Evolutionary conservation across 2,888 invertebrate genomes (phyloP), one percentile per base, ranked within the genome.

Genomic region (Marronus borbonicus): DNA sequence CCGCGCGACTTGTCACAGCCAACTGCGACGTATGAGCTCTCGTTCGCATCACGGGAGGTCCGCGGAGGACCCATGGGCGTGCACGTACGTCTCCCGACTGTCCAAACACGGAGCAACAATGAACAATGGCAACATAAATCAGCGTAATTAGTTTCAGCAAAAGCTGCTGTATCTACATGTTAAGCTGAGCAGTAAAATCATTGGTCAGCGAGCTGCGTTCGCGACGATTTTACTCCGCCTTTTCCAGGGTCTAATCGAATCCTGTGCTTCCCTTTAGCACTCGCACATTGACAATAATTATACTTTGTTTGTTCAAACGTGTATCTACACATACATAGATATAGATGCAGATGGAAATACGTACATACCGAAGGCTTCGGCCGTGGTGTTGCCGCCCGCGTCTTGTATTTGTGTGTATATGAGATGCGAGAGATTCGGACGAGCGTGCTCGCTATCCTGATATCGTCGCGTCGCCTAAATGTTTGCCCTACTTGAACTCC

Each of bases 41-140:
- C 55, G 58, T 36, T 55, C 76, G 78, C 80, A 78, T 78, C 78
- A 77, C 80, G 80, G 82, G 83, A 81, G 81, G 83, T 76, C 78
- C 80, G 80, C 80, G 80, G 78, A 79, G 80, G 81, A 80, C 79
- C 80, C 84, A 84, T 86, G 86, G 88, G 88, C 87, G 88, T 87
- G 86, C 87, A 87, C 88, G 85, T 86, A 86, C 85, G 86, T 87
- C 86, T 86, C 86, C 84, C 82, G 86, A 85, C 88, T 89, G 87
- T 88, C 88, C 88, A 87, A 89, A 89, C 90, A 90, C 90, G 90
- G 90, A 90, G 88, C 92, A 93, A 94, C 94, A 94, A 94, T 94
- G 94, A 93, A 95, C 95, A 95, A 95, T 95, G 94, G 95, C 91
- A 90, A 93, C 94, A 95, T 95, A 95, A 95, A 95, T 95, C 95